These are phyloP conservation scores for Pinctada fucata DNA, from an alignment of 2,888 invertebrate species.

Conservation along the genomic window DNA sequence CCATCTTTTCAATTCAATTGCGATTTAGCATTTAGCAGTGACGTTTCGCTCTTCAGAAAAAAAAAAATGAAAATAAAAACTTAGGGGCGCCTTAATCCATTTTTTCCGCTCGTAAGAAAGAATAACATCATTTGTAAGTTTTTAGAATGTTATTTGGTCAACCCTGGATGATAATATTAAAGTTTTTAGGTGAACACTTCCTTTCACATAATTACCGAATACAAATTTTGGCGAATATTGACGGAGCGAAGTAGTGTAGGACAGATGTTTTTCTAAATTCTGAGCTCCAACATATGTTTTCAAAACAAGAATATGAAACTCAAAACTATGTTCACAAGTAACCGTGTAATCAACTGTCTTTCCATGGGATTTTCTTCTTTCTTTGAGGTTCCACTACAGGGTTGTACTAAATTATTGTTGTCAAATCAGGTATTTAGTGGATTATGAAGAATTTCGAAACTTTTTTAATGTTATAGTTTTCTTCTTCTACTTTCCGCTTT, in stretches of 20 bases:
- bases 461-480: neutral
- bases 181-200: neutral
- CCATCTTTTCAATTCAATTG: no score
- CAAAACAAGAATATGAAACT: constrained; percentile 36
- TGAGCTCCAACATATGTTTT: constrained; percentile 34
- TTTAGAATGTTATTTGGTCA: neutral
- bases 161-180: neutral
- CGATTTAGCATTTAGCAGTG: no score
- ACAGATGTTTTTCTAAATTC: constrained; percentile 36
- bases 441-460: neutral
- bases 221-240: neutral
- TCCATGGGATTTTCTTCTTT: neutral
- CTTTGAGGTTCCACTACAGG: neutral
- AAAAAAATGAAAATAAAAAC: neutral
- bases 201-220: neutral
- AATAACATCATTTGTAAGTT: constrained; percentile 3
- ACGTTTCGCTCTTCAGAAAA: no score
- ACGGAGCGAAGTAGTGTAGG: neutral
- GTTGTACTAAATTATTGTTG: neutral
- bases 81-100: neutral
- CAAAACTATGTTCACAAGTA: constrained; percentile 12
- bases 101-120: neutral
- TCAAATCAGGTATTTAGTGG: neutral
- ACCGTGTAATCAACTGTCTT: neutral
- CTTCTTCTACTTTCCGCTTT: no score